A percentile compares a stretch with the other conserved stretches of the same genome.
phyloP scores from a whole-genome alignment of 2,113 vertebrate species.

The Tychaedon coryphoeus region DNA sequence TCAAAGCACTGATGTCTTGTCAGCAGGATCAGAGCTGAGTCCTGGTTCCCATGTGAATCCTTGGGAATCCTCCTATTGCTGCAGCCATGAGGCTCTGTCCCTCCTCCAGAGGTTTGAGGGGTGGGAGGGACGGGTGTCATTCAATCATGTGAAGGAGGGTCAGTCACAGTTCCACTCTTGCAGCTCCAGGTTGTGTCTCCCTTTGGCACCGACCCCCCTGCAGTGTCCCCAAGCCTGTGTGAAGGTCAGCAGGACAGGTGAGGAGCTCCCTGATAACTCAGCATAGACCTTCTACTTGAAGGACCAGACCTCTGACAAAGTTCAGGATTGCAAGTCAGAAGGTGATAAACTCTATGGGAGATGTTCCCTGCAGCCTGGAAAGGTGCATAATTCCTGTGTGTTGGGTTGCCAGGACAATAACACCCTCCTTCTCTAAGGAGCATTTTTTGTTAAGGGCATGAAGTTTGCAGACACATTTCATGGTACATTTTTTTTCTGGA shows the following conservation, averaged over 20 bases:
- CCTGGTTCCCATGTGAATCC: background rate
- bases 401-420: background rate
- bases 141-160: background rate
- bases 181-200: background rate
- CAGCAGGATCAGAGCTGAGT: background rate
- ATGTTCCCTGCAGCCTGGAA: background rate
- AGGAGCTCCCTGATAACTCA: background rate
- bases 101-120: background rate
- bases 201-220: background rate
- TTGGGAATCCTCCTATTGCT: background rate
- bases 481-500: background rate
- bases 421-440: background rate
- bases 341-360: background rate
- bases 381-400: background rate
- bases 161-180: background rate
- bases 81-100: background rate
- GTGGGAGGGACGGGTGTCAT: background rate
- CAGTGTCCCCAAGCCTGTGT: fast-evolving
- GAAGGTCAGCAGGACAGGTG: background rate
- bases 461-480: background rate
- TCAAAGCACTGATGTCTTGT: background rate
- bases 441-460: background rate
- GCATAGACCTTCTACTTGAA: background rate
- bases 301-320: background rate
- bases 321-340: background rate